Evolutionary conservation across 2,888 invertebrate species (phyloP).

Genomic region (Diadegma fenestrale): DNA sequence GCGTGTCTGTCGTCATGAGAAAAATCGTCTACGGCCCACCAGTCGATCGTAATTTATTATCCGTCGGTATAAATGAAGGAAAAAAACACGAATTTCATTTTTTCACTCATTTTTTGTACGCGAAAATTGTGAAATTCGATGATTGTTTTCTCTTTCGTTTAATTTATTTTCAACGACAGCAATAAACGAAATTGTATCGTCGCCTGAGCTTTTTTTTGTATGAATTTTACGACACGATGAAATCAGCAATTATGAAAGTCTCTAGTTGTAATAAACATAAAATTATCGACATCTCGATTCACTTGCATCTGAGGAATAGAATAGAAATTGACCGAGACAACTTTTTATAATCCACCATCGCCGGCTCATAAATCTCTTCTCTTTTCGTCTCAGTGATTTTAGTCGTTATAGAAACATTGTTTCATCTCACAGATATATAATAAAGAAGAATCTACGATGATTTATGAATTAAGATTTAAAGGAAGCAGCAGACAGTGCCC

Average conservation of each 20-base stretch:
- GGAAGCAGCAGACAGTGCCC: slow-evolving; percentile 58
- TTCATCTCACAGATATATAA: slow-evolving; percentile 43
- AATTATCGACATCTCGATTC: slow-evolving; percentile 20
- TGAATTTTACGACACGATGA: slow-evolving; percentile 37
- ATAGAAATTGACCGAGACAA: slow-evolving; percentile 24
- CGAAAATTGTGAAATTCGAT: background rate
- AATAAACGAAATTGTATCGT: slow-evolving; percentile 38
- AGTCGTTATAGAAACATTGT: slow-evolving; percentile 43
- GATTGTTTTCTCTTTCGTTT: slow-evolving; percentile 29
- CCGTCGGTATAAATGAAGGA: slow-evolving; percentile 6
- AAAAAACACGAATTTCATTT: background rate
- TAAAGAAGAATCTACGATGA: slow-evolving; percentile 1
- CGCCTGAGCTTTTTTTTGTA: slow-evolving; percentile 54
- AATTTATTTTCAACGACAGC: slow-evolving; percentile 25
- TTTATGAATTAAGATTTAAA: background rate
- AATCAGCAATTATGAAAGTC: slow-evolving; percentile 52
- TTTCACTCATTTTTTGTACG: background rate
- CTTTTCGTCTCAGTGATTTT: background rate
- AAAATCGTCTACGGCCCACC: slow-evolving; percentile 1
- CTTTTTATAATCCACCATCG: background rate
- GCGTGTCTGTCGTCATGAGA: background rate
- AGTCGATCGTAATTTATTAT: slow-evolving; percentile 13
- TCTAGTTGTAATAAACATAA: slow-evolving; percentile 22
- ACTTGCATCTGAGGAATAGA: slow-evolving; percentile 13
- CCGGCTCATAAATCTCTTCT: background rate